Evolutionary conservation across 1,140 invertebrate genomes (phyloP), one percentile per base, ranked within the genome.

Genomic region (Drosophila prosaltans): DNA sequence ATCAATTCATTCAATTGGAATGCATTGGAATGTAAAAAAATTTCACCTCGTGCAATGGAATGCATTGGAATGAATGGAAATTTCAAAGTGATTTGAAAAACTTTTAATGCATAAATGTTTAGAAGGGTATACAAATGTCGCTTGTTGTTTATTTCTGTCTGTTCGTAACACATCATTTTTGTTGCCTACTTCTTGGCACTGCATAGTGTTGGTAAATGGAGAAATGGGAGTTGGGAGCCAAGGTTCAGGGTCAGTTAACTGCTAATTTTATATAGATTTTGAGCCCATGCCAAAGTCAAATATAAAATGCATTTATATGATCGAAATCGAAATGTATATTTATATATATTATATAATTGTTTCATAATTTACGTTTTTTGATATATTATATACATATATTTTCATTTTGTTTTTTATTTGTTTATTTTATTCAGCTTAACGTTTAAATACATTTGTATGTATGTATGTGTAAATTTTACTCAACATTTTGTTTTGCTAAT

Each of bases 311-410:
- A 9, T 51, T 51, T 51, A 51, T 16, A 51, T 26, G 45, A 51
- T 51, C 45, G 24, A 51, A 51, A 51, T 74, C 68, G 73, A 89
- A 89, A 83, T 81, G 58, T 74, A 66, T 61, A 51, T n/a, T n/a
- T 74, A 64, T 78, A 89, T 75, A 89, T 85, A 51, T 74, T 75
- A 89, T 75, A 89, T 85, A 89, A 74, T 90, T 80, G 71, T 81
- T 90, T 67, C 21, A 51, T 51, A 24, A 1, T 9, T 48, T 59
- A 59, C 30, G n/a, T 41, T 61, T 59, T 57, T 1, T 28, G 8
- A 58, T 16, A 39, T 59, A 61, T 55, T 68, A 57, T 62, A 41
- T 62, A 45, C 8, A 75, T 69, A 64, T 76, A 65, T 60, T 75
- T 75, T 69, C 69, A 55, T 30, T 62, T 26, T 7, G 21, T 40